Percentiles rank a stretch among this genome's conserved stretches.
Evolutionary conservation across 2,113 vertebrate species (phyloP).

Genomic region (Saimiri boliviensis): DNA sequence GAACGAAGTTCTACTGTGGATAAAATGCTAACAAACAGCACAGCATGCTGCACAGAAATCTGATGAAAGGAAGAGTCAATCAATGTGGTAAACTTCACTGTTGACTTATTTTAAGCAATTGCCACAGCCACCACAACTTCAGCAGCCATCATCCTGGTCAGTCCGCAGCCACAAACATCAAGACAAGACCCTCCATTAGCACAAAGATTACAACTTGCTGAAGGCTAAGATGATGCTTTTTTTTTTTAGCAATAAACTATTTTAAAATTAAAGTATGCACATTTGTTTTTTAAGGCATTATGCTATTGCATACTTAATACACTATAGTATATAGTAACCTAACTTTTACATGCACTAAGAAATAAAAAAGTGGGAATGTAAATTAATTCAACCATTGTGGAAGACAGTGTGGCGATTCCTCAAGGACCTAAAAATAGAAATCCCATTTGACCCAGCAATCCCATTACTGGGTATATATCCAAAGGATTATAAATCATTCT

Average conservation of each 20-base stretch:
- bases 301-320: neutral
- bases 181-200: neutral
- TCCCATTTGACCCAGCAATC: too few species aligned
- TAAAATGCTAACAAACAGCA: neutral
- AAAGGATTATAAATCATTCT: too few species aligned
- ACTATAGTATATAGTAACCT: neutral
- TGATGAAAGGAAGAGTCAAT: neutral
- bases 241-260: neutral
- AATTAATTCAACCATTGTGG: too few species aligned
- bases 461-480: too few species aligned
- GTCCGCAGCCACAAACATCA: neutral
- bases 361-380: too few species aligned
- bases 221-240: neutral
- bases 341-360: neutral
- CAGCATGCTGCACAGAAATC: neutral
- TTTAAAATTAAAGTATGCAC: neutral
- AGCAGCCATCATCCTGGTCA: neutral
- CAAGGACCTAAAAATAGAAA: too few species aligned
- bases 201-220: neutral
- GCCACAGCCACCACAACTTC: neutral
- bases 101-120: neutral
- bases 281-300: neutral
- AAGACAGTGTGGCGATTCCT: too few species aligned
- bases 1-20: neutral
- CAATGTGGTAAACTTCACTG: neutral